Evolutionary conservation across 2,113 vertebrate genomes (phyloP).

Genomic region (Leptosomus discolor): DNA sequence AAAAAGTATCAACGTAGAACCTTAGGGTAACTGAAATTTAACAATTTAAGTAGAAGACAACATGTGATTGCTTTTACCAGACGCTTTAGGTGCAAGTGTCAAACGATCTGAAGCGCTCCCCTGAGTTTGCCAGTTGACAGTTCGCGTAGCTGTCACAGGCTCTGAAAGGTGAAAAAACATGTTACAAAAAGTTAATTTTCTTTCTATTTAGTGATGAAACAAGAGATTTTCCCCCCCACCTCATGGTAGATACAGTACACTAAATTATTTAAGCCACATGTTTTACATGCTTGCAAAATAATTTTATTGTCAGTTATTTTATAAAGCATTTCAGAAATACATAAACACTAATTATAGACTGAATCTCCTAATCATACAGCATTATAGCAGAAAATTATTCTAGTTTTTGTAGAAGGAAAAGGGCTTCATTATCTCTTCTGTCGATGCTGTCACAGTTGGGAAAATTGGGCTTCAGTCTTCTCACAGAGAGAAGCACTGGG

Average conservation of each 20-base stretch:
- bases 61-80: not conserved
- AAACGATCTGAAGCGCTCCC: not conserved
- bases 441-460: no score
- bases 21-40: not conserved
- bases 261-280: not conserved
- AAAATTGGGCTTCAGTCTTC: not conserved
- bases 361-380: not conserved
- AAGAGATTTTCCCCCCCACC: accelerated
- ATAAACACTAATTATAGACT: not conserved
- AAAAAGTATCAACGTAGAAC: not conserved
- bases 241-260: accelerated
- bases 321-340: not conserved
- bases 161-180: not conserved
- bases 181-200: not conserved
- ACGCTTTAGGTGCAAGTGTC: not conserved
- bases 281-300: not conserved
- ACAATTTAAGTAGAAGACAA: not conserved
- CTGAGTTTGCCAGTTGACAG: not conserved
- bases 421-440: not conserved
- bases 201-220: not conserved
- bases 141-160: not conserved
- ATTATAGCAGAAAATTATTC: not conserved
- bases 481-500: not conserved
- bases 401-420: not conserved
- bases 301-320: not conserved